Base-by-base conservation (phyloP, 2,797 vertebrate species). In the Lerista edwardsae region DNA sequence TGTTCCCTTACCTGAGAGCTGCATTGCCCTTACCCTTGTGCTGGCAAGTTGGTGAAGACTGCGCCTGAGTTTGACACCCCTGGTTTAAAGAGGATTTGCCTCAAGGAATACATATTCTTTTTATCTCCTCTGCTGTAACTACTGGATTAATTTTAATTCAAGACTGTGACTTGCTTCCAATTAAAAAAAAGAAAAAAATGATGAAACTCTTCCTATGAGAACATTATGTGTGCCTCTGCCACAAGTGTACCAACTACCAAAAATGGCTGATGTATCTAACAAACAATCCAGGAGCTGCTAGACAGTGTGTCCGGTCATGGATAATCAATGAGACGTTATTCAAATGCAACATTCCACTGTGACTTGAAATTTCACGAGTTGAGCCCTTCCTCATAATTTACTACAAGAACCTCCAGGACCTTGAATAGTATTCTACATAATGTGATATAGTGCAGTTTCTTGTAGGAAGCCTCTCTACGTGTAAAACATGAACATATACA, bases 371-470 rank as follows among this genome's bases (percentile, higher is more conserved):
- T 75, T 69, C 62, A 75, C 64, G 69, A 75, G 62, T 85, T 3
- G 14, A 75, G 64, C 27, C 64, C n/a, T 75, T 85, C 72, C n/a
- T 34, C 62, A 61, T 80, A 80, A 85, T 85, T 80, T 75, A 85
- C 36, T 85, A 77, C 36, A 59, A 69, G 64, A 76, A 76, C 64
- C 29, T 76, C 64, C 64, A 80, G 47, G 72, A 85, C 29, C 84
- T 68, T 67, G 72, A 80, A 79, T 64, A 39, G 44, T n/a, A 79
- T 85, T 74, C 74, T 61, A 80, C 72, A 85, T 80, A 67, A 64
- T 23, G 12, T 57, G 74, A 82, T 62, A 64, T 10, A 36, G 10
- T 75, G 75, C n/a, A 31, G 51, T 47, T 61, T 80, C 64, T 39
- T 74, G 27, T 44, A 75, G n/a, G 39, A 0, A 67, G 65, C 25